Evolutionary conservation across 2,113 vertebrate genomes (phyloP).

Genomic region (Callocephalon fimbriatum): DNA sequence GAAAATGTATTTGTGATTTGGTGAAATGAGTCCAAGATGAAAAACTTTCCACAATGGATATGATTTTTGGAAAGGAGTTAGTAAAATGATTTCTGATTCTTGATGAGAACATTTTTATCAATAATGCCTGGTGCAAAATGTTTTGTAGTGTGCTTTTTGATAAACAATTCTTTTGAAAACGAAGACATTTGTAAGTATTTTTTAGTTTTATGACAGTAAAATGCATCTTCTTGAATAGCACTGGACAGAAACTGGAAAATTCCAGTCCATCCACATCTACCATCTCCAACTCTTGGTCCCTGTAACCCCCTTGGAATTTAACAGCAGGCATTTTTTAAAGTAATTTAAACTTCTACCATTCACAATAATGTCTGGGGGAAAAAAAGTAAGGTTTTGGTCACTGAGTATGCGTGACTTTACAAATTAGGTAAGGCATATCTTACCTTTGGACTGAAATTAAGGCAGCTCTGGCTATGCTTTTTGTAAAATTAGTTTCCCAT

Average conservation of each 20-base stretch:
- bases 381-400: background rate
- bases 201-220: background rate
- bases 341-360: background rate
- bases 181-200: background rate
- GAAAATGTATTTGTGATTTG: background rate
- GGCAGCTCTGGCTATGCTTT: background rate
- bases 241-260: background rate
- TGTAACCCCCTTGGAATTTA: background rate
- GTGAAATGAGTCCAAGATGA: background rate
- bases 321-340: background rate
- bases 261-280: background rate
- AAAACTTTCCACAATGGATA: background rate
- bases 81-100: background rate
- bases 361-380: background rate
- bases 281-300: background rate
- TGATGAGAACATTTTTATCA: background rate
- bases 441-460: background rate
- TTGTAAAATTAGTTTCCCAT: background rate
- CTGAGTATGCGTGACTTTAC: background rate
- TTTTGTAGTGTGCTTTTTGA: background rate
- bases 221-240: background rate
- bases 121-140: background rate
- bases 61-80: background rate
- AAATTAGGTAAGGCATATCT: background rate
- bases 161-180: background rate